Conservation (phyloP, 2,797 vertebrate species). For the Myiotriccus ornatus region DNA sequence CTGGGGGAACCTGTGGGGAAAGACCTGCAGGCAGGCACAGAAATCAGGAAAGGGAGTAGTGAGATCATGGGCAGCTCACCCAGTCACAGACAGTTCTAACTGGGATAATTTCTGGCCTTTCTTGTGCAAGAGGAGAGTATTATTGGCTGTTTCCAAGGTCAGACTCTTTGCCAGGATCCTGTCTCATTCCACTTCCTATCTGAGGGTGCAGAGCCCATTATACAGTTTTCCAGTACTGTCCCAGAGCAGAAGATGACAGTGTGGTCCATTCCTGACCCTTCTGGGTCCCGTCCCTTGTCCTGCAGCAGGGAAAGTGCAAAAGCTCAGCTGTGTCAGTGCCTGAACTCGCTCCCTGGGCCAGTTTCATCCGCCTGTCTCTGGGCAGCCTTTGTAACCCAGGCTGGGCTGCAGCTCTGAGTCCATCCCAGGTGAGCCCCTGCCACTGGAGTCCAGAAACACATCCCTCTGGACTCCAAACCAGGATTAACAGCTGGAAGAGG, state of each 20-base stretch:
- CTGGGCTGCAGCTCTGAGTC: not conserved
- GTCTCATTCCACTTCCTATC: not conserved
- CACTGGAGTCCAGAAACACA: not conserved
- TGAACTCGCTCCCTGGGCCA: not conserved
- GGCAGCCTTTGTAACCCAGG: not conserved
- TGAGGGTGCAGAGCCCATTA: not conserved
- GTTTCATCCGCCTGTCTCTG: not conserved
- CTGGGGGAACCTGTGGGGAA: not conserved
- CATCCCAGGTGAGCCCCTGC: not conserved
- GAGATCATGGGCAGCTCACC: not conserved
- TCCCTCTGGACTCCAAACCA: not conserved
- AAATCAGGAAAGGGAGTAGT: not conserved
- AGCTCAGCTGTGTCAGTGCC: not conserved
- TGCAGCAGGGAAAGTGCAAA: not conserved
- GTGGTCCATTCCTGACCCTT: not conserved
- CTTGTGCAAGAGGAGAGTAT: fast-evolving
- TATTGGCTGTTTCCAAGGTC: fast-evolving
- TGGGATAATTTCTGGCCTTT: not conserved
- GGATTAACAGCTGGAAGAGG: not conserved
- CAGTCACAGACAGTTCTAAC: not conserved
- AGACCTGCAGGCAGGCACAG: not conserved
- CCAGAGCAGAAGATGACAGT: not conserved
- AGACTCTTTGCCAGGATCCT: not conserved
- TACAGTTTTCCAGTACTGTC: not conserved
- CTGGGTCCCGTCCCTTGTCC: not conserved